Conservation (phyloP, 92 coral and sea anemone species). For the Epizoanthus stellaris region DNA sequence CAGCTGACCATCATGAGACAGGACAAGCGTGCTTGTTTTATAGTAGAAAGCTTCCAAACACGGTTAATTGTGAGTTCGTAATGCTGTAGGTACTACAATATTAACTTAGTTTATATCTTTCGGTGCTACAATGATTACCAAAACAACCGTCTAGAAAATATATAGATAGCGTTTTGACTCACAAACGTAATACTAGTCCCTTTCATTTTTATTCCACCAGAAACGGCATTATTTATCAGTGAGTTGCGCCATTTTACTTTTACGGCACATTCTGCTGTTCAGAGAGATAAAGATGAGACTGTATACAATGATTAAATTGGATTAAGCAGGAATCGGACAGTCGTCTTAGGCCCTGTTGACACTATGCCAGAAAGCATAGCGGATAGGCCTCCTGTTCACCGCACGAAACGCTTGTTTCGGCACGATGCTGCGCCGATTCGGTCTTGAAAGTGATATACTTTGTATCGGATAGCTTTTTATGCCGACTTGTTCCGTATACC, state of each 20-base stretch:
- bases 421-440: no score
- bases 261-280: no score
- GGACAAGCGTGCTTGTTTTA: neutral
- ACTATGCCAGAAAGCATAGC: no score
- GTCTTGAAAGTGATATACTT: no score
- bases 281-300: no score
- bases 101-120: neutral
- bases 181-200: neutral
- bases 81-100: neutral
- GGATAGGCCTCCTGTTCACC: no score
- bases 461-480: no score
- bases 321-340: no score
- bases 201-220: neutral
- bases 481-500: no score
- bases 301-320: no score
- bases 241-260: neutral
- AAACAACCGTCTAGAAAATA: neutral
- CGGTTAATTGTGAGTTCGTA: neutral
- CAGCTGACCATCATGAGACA: neutral
- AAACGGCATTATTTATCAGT: neutral
- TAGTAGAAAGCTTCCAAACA: neutral
- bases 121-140: neutral
- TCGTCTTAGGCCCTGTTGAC: no score
- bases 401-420: no score
- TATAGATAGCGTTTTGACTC: neutral